Percentiles rank a stretch among this genome's conserved stretches.
Evolutionary conservation across 2,797 vertebrate genomes (phyloP).

Genomic region (Rhincodon typus): DNA sequence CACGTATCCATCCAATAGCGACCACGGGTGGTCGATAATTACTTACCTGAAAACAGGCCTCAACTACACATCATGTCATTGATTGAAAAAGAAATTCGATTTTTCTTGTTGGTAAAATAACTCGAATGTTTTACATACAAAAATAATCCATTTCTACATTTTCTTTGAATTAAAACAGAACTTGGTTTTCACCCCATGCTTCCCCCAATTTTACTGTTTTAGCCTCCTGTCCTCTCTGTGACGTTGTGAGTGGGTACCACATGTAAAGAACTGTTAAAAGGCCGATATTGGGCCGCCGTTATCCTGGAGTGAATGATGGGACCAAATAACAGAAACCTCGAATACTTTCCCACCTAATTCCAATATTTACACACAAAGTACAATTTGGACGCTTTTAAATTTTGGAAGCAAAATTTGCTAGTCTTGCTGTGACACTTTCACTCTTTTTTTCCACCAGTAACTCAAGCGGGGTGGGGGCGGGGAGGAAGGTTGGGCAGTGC

Average conservation of each 20-base stretch:
- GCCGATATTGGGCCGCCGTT: not conserved
- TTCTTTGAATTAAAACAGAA: not conserved
- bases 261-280: not conserved
- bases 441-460: not conserved
- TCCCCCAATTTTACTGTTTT: no score
- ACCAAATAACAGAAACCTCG: not conserved
- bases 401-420: no score
- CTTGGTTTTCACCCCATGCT: not conserved
- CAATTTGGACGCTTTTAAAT: not conserved
- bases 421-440: not conserved
- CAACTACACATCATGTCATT: not conserved
- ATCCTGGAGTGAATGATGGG: not conserved
- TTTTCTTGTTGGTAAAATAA: not conserved
- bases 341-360: not conserved
- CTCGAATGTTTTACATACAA: not conserved
- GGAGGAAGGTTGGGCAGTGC: not conserved
- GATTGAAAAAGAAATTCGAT: not conserved
- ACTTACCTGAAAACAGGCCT: not conserved
- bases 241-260: not conserved
- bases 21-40: not conserved
- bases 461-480: not conserved
- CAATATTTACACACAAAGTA: not conserved
- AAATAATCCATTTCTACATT: not conserved
- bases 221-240: not conserved
- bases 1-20: not conserved